Percentiles rank a stretch among this genome's conserved stretches.
Conservation (phyloP, 2,888 invertebrate genomes). For the Trilocha varians region DNA sequence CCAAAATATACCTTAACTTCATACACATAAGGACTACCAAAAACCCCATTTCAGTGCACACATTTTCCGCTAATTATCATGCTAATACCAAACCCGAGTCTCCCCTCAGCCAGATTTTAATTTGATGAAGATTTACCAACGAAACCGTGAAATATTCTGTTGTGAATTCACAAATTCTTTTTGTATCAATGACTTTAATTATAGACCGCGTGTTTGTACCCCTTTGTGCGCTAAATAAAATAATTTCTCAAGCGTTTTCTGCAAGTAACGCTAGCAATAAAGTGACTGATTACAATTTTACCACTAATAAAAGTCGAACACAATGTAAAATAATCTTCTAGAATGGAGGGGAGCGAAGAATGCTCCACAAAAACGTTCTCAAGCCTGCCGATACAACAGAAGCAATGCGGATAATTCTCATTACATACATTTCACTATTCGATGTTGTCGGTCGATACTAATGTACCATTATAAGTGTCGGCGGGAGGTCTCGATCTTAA, state of each 20-base stretch:
- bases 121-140: constrained; percentile 30
- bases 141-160: constrained; percentile 16
- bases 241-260: constrained; percentile 35
- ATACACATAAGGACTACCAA: constrained; percentile 5
- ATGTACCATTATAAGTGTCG: constrained; percentile 57
- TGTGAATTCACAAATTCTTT: constrained; percentile 3
- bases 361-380: constrained; percentile 56
- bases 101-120: constrained; percentile 38
- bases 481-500: constrained; percentile 61
- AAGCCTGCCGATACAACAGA: constrained; percentile 62
- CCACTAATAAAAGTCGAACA: constrained; percentile 48
- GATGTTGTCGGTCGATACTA: constrained; percentile 57
- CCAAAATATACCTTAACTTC: constrained; percentile 16
- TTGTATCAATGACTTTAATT: constrained; percentile 2
- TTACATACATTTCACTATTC: constrained; percentile 69
- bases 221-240: constrained; percentile 27
- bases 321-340: constrained; percentile 61
- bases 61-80: constrained; percentile 58
- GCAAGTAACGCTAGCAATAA: constrained; percentile 65
- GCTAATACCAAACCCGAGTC: constrained; percentile 36
- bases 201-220: constrained; percentile 15
- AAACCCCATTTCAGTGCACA: constrained; percentile 26
- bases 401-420: constrained; percentile 71
- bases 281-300: constrained; percentile 65
- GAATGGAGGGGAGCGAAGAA: constrained; percentile 58